Conservation (phyloP, 2,888 invertebrate genomes). For the Coelinius sp. region DNA sequence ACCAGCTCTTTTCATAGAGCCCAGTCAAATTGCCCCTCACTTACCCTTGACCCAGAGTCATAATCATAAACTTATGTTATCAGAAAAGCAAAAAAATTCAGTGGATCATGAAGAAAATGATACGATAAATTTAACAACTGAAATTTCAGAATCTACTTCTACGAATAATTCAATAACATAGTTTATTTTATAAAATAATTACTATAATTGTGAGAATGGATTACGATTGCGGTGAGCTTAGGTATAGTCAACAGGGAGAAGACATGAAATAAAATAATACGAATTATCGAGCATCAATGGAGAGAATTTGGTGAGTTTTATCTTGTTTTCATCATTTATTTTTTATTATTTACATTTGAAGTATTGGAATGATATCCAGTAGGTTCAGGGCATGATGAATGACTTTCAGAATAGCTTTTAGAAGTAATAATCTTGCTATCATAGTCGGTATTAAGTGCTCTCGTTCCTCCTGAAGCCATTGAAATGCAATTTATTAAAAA, state of each 20-base stretch:
- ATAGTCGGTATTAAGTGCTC: slow-evolving; percentile 78
- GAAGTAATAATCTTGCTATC: slow-evolving; percentile 79
- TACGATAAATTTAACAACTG: not conserved
- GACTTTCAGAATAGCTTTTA: slow-evolving; percentile 77
- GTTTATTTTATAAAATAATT: not conserved
- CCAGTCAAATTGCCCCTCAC: slow-evolving; percentile 79
- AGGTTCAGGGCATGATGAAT: slow-evolving; percentile 77
- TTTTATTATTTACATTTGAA: slow-evolving; percentile 75
- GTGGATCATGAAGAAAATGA: not conserved
- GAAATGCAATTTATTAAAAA: slow-evolving; percentile 37
- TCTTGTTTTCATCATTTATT: not conserved
- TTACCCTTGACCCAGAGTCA: slow-evolving; percentile 74
- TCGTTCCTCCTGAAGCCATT: slow-evolving; percentile 75
- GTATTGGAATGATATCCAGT: slow-evolving; percentile 79
- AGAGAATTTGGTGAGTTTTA: not conserved
- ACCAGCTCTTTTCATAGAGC: slow-evolving; percentile 76
- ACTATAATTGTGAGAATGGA: not conserved
- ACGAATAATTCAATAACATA: not conserved
- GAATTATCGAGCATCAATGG: not conserved
- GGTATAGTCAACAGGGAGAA: not conserved
- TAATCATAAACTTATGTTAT: slow-evolving; percentile 70
- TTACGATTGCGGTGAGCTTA: not conserved
- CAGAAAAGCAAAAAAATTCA: slow-evolving; percentile 33
- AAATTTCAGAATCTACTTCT: not conserved
- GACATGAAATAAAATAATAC: not conserved